Base-by-base conservation (phyloP, 1,140 invertebrate species). In the Helicoverpa zea region DNA sequence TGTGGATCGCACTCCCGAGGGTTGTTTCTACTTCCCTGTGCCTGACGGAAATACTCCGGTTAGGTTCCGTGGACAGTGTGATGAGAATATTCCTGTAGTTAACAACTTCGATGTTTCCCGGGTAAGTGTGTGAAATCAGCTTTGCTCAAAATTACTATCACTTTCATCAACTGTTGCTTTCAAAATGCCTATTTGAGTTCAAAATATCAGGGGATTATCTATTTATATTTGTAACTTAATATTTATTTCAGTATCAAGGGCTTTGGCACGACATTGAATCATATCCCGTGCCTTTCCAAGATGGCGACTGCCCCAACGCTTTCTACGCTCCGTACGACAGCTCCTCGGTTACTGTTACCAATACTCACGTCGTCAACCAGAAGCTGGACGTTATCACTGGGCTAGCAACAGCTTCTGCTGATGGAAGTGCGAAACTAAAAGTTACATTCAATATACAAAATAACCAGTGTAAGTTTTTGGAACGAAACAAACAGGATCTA, bases 261-360 rank as follows among this genome's bases (percentile, higher is more conserved):
- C 52, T 84, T 1, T 95, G 94, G 94, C 84, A 93, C 56, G 88
- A 91, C 35, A 89, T 93, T 12, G 87, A 86, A 74, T 90, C 90
- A 1, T 94, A 95, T 61, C 87, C 89, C 3, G 77, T 84, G 3
- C 23, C 43, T 0, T 90, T 89, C 81, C 90, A 94, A 89, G 47
- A 49, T 5, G 90, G 91, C 7, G 85, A 86, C 7, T 94, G 93
- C 61, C 81, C 81, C 10, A 90, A 89, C 29, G 91, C 89, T 0
- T 29, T 73, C n/a, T 92, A 93, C 66, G 76, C 16, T 51, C 16
- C 81, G 10, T 43, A 86, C 0, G 73, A 43, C 3, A 82, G 63
- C 2, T 81, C 66, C 18, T 70, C 12, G 0, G 90, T 92, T 0
- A 81, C 88, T 56, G 90, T 92, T 0, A 83, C 70, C 64, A 93